Base-by-base conservation (phyloP, 2,113 vertebrate genomes). In the Dendropsophus ebraccatus region DNA sequence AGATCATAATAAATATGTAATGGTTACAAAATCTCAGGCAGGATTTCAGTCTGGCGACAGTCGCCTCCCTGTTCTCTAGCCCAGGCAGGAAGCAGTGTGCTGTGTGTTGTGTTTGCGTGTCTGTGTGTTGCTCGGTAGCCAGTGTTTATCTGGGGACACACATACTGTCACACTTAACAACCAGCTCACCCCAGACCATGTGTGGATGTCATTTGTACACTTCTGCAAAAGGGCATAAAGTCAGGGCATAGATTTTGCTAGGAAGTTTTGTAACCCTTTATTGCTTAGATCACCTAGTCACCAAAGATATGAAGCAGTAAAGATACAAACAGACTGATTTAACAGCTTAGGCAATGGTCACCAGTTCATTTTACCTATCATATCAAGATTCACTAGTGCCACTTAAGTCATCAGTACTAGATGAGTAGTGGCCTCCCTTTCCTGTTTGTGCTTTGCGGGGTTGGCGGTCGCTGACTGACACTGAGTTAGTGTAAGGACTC, bases 101-200 rank as follows among this genome's bases (percentile, higher is more conserved):
- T 58, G 65, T 76, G 50, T 83, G 72, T 84, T 84, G 54, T 86
- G 84, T 86, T 78, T 80, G 83, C 50, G 65, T 70, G 84, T 74
- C 72, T 54, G 75, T 74, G 65, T 80, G 84, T 81, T 84, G 82
- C 82, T 75, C 70, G 54, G 82, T 75, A 80, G 84, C 84, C 84
- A 81, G n/a, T 86, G 84, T 86, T 86, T 86, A 86, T 73, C 25
- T 58, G 50, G 62, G 69, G 69, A 84, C 82, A 86, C 77, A 85
- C 72, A 58, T 50, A 58, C 50, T 80, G 75, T 80, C 76, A 86
- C 76, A 81, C 84, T 81, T 86, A 74, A 86, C 84, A 86, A 86
- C 84, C 77, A 81, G 84, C 62, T 73, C 35, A 86, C 67, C 77
- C 50, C 54, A 60, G 52, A 23, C 76, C 84, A 86, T 86, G 84